Evolutionary conservation across 2,113 vertebrate species (phyloP).

Genomic region (Spheniscus mendiculus): DNA sequence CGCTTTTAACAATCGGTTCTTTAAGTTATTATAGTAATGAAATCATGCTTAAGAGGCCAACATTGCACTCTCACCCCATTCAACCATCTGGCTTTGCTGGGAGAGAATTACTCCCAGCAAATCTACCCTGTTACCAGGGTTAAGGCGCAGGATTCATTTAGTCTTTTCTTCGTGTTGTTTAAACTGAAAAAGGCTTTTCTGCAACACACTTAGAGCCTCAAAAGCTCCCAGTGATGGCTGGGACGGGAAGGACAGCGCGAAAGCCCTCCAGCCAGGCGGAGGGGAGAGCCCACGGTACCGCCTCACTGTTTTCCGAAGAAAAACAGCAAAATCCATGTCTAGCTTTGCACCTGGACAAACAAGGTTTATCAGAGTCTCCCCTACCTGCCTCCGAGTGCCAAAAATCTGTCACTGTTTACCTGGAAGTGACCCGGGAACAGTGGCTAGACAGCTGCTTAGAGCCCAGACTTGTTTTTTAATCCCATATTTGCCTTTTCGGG

Average conservation of each 20-base stretch:
- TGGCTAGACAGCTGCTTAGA: slow-evolving; percentile 13
- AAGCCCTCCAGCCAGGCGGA: not conserved
- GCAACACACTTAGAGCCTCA: not conserved
- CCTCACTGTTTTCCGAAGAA: not conserved
- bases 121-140: not conserved
- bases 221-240: not conserved
- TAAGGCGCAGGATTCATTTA: not conserved
- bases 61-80: not conserved
- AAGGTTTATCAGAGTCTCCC: not conserved
- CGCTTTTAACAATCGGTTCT: not conserved
- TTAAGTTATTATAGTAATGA: slow-evolving; percentile 9
- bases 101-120: not conserved
- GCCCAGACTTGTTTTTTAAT: not conserved
- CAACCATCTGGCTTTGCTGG: slow-evolving; percentile 12
- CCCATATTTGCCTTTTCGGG: not conserved
- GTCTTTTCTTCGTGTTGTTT: not conserved
- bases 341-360: slow-evolving; percentile 51
- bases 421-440: not conserved
- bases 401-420: slow-evolving; percentile 10
- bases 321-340: not conserved
- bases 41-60: not conserved
- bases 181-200: not conserved
- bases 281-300: fast-evolving
- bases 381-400: not conserved
- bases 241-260: fast-evolving